Evolutionary conservation across 2,888 invertebrate species (phyloP).

Genomic region (Lasioglossum marginatum): DNA sequence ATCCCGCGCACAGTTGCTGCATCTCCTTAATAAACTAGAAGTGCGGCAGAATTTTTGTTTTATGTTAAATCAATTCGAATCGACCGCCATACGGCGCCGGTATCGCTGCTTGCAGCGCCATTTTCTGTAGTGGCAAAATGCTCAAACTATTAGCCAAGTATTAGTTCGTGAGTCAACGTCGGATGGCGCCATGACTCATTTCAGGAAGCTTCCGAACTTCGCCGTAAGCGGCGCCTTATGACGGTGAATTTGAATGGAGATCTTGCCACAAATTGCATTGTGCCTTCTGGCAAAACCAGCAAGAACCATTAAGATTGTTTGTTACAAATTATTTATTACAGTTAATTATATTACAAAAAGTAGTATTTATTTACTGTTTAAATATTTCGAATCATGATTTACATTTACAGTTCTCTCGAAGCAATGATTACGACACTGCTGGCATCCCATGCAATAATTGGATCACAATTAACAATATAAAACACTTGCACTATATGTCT

Average conservation of each 20-base stretch:
- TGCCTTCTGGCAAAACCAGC: too few relatives aligned
- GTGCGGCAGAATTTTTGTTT: neutral
- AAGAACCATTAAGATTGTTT: neutral
- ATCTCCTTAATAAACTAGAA: neutral
- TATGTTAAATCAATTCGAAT: too few relatives aligned
- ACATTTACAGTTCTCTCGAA: neutral
- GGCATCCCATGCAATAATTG: neutral
- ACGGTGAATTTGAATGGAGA: too few relatives aligned
- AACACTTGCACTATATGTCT: neutral
- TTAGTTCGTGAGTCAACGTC: too few relatives aligned
- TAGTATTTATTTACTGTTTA: slow-evolving; percentile 6
- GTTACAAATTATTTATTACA: slow-evolving; percentile 27
- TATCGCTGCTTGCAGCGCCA: too few relatives aligned
- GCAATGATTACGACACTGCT: neutral
- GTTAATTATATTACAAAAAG: slow-evolving; percentile 48
- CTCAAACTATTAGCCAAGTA: too few relatives aligned
- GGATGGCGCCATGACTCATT: too few relatives aligned
- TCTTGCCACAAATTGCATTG: neutral
- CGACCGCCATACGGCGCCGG: too few relatives aligned
- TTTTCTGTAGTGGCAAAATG: too few relatives aligned
- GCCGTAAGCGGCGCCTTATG: too few relatives aligned
- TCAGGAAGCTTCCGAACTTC: too few relatives aligned
- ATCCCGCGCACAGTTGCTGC: neutral
- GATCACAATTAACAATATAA: slow-evolving; percentile 4
- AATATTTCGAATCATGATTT: slow-evolving; percentile 7